These are phyloP conservation scores for Tethya wilhelma DNA, from an alignment of 37 sponge, comb jelly and placozoan species.

Conservation along the genomic window DNA sequence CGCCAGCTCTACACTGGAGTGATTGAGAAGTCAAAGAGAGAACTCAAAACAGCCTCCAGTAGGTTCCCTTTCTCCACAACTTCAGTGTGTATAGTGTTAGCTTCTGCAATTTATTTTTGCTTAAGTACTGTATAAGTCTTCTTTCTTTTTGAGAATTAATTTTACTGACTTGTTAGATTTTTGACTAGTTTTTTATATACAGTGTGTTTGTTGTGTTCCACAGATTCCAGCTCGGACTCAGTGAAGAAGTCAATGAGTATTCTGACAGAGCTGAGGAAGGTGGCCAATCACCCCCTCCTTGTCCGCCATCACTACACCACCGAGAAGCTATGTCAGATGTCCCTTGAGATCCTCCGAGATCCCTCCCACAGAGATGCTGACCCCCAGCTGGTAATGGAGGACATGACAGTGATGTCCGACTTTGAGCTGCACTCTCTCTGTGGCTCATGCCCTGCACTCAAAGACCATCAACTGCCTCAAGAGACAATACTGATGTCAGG, in stretches of 20 bases:
- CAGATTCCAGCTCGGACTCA: neutral
- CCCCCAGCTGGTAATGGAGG: slow-evolving; percentile 44
- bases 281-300: slow-evolving; percentile 59
- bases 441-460: no score
- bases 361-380: slow-evolving; percentile 47
- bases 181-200: neutral
- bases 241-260: slow-evolving; percentile 24
- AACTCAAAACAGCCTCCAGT: neutral
- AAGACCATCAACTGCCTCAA: no score
- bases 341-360: slow-evolving; percentile 46
- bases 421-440: slow-evolving; percentile 73
- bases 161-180: no score
- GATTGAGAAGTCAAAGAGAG: neutral
- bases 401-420: slow-evolving; percentile 73
- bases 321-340: slow-evolving; percentile 31
- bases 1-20: slow-evolving; percentile 15
- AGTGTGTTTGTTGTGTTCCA: neutral
- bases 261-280: slow-evolving; percentile 51
- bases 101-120: neutral
- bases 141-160: no score
- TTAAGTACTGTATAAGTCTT: neutral
- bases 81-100: neutral
- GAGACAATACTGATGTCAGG: slow-evolving; percentile 1
- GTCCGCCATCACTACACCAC: slow-evolving; percentile 35
- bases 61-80: neutral